phyloP scores from a whole-genome alignment of 2,888 invertebrate genomes.

The Trachelus iudaicus region DNA sequence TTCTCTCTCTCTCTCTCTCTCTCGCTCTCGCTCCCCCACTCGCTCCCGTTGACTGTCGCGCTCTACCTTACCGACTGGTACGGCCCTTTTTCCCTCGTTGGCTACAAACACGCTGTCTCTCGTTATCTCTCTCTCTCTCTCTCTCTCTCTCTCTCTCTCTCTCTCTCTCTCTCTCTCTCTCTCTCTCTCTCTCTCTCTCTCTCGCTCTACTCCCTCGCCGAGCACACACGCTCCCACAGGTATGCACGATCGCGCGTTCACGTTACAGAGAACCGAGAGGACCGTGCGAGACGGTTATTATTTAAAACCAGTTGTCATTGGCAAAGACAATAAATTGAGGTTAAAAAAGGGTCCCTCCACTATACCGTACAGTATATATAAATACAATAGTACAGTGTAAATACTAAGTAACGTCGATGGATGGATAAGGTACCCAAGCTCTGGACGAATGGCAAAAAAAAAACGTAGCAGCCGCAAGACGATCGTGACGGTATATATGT shows the following conservation, averaged over 20 bases:
- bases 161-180: constrained; percentile 7
- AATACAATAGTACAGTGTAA: neutral
- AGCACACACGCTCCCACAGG: constrained; percentile 14
- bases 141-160: constrained; percentile 17
- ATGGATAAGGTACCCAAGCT: neutral
- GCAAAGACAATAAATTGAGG: constrained; percentile 34
- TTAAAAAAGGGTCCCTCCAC: constrained; percentile 13
- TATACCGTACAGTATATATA: neutral
- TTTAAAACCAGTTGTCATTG: constrained; percentile 48
- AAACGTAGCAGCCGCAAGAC: neutral
- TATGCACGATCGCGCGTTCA: constrained; percentile 38
- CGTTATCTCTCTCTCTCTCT: constrained; percentile 19
- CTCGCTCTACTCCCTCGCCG: constrained; percentile 2
- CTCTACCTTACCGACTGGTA: constrained; percentile 19
- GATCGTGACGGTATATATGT: neutral
- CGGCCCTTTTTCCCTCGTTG: constrained; percentile 23
- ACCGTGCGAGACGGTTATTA: constrained; percentile 35
- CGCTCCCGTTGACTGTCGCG: constrained; percentile 17
- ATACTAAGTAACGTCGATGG: neutral
- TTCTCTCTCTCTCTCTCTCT: constrained; percentile 21
- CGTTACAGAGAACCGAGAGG: constrained; percentile 19
- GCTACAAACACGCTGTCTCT: constrained; percentile 15
- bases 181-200: constrained; percentile 4
- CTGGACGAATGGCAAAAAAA: neutral
- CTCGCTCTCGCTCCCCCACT: constrained; percentile 21